These are phyloP conservation scores for Nephrotoma flavescens DNA, from an alignment of 2,888 invertebrate genomes.

Conservation along the genomic window DNA sequence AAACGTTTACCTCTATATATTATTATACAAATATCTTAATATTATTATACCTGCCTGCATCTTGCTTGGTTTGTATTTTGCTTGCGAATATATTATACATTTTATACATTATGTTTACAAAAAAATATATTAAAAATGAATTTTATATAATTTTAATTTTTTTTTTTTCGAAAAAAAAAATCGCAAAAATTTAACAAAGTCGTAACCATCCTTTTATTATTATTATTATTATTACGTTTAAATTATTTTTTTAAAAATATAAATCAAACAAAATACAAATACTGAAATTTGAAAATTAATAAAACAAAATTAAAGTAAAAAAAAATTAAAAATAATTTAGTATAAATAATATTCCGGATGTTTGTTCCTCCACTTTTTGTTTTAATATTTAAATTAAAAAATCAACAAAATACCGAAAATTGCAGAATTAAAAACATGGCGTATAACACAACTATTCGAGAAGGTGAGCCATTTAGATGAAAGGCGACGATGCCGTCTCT, in stretches of 20 bases:
- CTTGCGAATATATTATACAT: constrained; percentile 5
- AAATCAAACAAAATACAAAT: neutral
- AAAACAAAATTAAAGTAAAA: constrained; percentile 3
- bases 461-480: constrained; percentile 41
- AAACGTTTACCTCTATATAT: constrained; percentile 11
- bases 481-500: constrained; percentile 40
- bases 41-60: constrained; percentile 8
- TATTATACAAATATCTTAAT: constrained; percentile 5
- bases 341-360: constrained; percentile 1
- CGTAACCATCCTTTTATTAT: neutral
- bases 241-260: constrained; percentile 1
- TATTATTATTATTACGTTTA: neutral
- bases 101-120: constrained; percentile 5
- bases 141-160: neutral
- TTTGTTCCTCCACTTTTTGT: neutral
- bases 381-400: neutral
- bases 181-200: neutral
- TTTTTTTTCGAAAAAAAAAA: constrained; percentile 2
- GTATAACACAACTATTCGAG: constrained; percentile 43
- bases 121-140: neutral
- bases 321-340: neutral
- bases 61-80: constrained; percentile 9
- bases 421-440: constrained; percentile 40
- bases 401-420: neutral
- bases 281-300: neutral